Conservation (phyloP, 2,888 invertebrate species). For the Lepidochrysops patricia region DNA sequence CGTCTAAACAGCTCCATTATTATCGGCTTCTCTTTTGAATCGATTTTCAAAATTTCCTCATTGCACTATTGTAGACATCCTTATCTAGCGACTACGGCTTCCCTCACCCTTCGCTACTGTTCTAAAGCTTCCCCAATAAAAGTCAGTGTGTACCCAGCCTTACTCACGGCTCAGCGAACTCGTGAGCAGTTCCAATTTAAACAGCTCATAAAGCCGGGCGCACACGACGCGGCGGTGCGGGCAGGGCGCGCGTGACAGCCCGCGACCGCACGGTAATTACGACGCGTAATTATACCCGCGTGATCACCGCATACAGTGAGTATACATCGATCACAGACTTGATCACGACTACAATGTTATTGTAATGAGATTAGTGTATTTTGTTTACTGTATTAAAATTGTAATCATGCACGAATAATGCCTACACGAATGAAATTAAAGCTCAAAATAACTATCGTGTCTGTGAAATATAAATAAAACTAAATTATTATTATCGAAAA, state of each 20-base stretch:
- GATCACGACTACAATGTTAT: conserved; percentile 1
- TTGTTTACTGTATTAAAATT: background rate
- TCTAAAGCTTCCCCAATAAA: no score
- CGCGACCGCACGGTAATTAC: background rate
- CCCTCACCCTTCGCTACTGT: no score
- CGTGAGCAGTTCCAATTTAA: conserved; percentile 8
- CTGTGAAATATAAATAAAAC: no score
- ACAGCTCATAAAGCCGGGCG: background rate
- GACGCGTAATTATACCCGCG: conserved; percentile 12
- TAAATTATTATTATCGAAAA: no score
- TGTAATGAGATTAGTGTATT: background rate
- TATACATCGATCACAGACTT: conserved; percentile 13
- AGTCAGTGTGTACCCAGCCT: background rate
- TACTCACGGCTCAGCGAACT: background rate
- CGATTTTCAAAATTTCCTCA: no score
- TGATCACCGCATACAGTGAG: no score
- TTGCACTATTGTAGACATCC: no score
- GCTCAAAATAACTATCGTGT: no score
- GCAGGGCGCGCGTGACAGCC: background rate
- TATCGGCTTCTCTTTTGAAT: no score
- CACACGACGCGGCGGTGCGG: background rate
- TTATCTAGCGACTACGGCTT: no score
- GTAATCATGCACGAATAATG: background rate
- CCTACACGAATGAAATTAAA: no score
- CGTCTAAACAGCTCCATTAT: no score